phyloP scores from a whole-genome alignment of 2,113 vertebrate species.

The Stegastes partitus region DNA sequence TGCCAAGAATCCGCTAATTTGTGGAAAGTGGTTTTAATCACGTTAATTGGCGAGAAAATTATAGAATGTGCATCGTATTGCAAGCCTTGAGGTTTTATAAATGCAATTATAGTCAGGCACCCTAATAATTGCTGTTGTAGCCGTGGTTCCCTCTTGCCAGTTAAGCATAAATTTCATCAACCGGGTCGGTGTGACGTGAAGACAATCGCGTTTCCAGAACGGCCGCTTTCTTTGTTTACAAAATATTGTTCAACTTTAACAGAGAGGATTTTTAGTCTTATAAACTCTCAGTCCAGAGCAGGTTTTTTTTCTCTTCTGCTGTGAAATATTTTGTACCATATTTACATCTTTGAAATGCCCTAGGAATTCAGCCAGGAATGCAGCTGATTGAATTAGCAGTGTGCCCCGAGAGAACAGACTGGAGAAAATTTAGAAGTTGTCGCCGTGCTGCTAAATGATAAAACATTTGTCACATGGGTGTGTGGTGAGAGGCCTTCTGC shows the following conservation, averaged over 20 bases:
- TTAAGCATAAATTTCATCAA: conserved; percentile 22
- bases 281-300: neutral
- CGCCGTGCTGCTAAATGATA: conserved; percentile 39
- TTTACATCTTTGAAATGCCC: conserved; percentile 15
- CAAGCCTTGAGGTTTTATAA: conserved; percentile 34
- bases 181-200: neutral
- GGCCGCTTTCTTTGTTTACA: neutral
- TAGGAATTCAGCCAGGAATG: conserved; percentile 23
- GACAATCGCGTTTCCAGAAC: neutral
- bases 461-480: conserved; percentile 52
- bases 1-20: conserved; percentile 35
- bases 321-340: neutral
- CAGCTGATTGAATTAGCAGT: conserved; percentile 25
- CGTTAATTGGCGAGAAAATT: conserved; percentile 37
- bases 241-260: neutral
- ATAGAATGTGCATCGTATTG: conserved; percentile 19
- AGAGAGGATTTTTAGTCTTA: too few relatives aligned
- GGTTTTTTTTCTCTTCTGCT: neutral
- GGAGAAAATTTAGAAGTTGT: conserved; percentile 26
- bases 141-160: conserved; percentile 10
- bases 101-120: conserved; percentile 29
- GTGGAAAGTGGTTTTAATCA: conserved; percentile 37
- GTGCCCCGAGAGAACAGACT: neutral
- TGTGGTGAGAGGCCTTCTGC: conserved; percentile 19
- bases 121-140: conserved; percentile 27